Conservation (phyloP, 2,888 invertebrate species). For the Melipona beecheii region DNA sequence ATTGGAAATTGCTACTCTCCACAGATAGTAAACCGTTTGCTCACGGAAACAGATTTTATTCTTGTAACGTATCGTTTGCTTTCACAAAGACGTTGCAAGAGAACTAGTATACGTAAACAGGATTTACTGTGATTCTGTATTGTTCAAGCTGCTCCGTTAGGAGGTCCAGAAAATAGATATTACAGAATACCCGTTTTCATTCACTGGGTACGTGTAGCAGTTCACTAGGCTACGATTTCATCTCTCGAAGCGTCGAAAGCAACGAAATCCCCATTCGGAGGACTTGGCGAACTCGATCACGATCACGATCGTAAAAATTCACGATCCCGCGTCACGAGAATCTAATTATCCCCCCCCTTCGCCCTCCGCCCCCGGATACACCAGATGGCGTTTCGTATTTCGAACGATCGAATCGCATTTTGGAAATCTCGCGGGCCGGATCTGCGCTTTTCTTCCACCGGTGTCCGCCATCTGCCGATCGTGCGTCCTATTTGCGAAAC, state of each 20-base stretch:
- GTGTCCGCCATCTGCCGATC: slow-evolving; percentile 51
- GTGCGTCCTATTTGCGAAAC: slow-evolving; percentile 55
- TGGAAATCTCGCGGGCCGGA: slow-evolving; percentile 47
- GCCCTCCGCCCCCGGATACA: not conserved
- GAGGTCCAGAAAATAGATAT: too few relatives aligned
- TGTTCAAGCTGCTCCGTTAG: too few relatives aligned
- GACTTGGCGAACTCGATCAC: too few relatives aligned
- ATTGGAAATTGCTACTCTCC: too few relatives aligned
- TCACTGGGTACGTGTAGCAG: not conserved
- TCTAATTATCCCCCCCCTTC: slow-evolving; percentile 30
- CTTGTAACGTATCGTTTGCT: too few relatives aligned
- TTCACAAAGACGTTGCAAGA: too few relatives aligned
- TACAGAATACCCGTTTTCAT: not conserved
- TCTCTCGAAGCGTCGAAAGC: not conserved
- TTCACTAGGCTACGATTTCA: too few relatives aligned
- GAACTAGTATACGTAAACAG: too few relatives aligned
- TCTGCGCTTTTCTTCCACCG: slow-evolving; percentile 16
- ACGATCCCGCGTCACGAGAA: slow-evolving; percentile 37
- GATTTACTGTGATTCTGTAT: too few relatives aligned
- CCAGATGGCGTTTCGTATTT: slow-evolving; percentile 59
- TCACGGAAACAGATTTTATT: too few relatives aligned
- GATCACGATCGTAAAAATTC: not conserved
- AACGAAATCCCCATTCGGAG: too few relatives aligned
- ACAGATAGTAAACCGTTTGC: too few relatives aligned
- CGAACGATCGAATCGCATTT: slow-evolving; percentile 30